Percentiles rank a stretch among this genome's conserved stretches.
These are phyloP conservation scores for Microhierax caerulescens DNA, from an alignment of 2,797 vertebrate species.

Conservation along the genomic window DNA sequence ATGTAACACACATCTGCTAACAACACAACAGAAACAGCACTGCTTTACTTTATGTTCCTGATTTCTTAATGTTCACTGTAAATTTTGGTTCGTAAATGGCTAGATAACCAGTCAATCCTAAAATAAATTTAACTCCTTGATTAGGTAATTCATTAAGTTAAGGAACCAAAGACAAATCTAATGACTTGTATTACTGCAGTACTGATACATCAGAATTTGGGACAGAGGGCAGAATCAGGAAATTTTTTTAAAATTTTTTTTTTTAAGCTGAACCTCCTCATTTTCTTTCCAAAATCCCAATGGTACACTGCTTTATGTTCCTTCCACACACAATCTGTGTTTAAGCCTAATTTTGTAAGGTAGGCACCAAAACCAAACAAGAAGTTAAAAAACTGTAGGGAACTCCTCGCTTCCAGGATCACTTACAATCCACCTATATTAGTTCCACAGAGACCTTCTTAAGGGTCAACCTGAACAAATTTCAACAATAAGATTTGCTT, in stretches of 20 bases:
- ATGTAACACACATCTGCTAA: background rate
- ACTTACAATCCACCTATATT: background rate
- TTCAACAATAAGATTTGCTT: background rate
- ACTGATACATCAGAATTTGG: background rate
- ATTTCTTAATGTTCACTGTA: background rate
- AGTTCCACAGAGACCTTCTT: background rate
- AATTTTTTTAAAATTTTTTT: background rate
- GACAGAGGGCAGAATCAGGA: background rate
- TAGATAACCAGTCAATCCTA: background rate
- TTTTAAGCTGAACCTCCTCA: background rate
- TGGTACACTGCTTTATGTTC: background rate
- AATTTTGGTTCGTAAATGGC: background rate
- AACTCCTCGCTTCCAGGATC: background rate
- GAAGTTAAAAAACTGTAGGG: background rate
- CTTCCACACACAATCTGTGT: background rate
- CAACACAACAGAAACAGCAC: background rate
- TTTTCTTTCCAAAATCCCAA: background rate
- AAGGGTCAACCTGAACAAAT: background rate
- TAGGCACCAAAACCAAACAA: background rate
- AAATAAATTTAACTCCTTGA: background rate
- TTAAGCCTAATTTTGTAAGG: background rate
- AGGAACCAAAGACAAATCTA: background rate
- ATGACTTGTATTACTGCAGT: background rate
- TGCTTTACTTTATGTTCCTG: background rate
- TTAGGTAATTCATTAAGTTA: background rate